phyloP scores from a whole-genome alignment of 2,888 invertebrate genomes.

The Petrolisthes cinctipes region DNA sequence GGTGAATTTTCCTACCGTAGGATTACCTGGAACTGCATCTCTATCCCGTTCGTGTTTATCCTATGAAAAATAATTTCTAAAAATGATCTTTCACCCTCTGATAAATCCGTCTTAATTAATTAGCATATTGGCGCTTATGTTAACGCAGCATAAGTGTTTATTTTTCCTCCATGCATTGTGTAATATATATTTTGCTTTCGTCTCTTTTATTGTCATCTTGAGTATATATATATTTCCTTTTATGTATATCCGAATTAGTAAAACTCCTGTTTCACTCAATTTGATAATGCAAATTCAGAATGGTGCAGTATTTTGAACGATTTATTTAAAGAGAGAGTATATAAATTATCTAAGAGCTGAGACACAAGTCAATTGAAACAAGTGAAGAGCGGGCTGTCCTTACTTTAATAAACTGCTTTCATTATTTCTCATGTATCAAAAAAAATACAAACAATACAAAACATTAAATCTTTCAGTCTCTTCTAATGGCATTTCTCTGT shows the following conservation, averaged over 20 bases:
- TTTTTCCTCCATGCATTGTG: too few species aligned
- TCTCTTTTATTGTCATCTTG: too few species aligned
- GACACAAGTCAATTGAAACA: not conserved
- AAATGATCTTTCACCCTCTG: too few species aligned
- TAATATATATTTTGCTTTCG: too few species aligned
- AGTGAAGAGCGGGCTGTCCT: constrained; percentile 54
- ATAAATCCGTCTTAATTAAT: too few species aligned
- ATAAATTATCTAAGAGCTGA: not conserved
- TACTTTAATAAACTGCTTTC: constrained; percentile 17
- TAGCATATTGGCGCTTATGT: too few species aligned
- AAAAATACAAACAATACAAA: not conserved
- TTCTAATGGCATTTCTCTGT: constrained; percentile 41
- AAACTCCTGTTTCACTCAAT: constrained; percentile 16
- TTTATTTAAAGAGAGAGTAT: not conserved
- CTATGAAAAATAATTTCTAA: too few species aligned
- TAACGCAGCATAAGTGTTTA: too few species aligned
- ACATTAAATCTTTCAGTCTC: constrained; percentile 1
- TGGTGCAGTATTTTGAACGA: too few species aligned
- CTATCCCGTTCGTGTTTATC: too few species aligned
- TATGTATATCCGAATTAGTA: not conserved
- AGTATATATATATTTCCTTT: not conserved
- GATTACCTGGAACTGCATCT: too few species aligned
- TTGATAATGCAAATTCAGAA: constrained; percentile 11
- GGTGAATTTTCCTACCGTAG: too few species aligned
- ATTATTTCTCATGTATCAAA: constrained; percentile 11